These are phyloP conservation scores for Anoncus sp. DNA, from an alignment of 2,888 invertebrate species.

Conservation along the genomic window DNA sequence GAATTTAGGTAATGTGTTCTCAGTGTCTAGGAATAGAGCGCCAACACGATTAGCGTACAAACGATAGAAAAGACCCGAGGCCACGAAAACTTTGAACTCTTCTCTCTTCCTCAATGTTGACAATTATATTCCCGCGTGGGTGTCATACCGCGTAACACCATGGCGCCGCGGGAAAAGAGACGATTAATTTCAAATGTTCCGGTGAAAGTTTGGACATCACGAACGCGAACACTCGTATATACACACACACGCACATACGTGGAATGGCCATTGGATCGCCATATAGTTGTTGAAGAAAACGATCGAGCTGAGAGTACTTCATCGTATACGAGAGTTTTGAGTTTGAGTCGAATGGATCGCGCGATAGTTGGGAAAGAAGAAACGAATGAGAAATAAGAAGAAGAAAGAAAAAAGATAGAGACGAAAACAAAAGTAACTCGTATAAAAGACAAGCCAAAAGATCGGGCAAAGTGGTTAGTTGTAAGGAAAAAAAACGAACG, in stretches of 20 bases:
- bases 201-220: slow-evolving; percentile 33
- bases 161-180: neutral
- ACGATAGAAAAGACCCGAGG: slow-evolving; percentile 10
- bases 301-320: slow-evolving; percentile 9
- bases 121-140: slow-evolving; percentile 30
- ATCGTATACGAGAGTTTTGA: slow-evolving; percentile 41
- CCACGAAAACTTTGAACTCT: slow-evolving; percentile 14
- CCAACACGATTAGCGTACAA: slow-evolving; percentile 29
- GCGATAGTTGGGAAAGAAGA: slow-evolving; percentile 39
- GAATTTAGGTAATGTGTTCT: slow-evolving; percentile 29
- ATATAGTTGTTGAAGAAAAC: slow-evolving; percentile 23
- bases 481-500: slow-evolving; percentile 56
- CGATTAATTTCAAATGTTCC: slow-evolving; percentile 38
- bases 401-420: slow-evolving; percentile 25
- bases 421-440: slow-evolving; percentile 45
- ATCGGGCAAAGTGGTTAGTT: slow-evolving; percentile 65
- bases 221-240: slow-evolving; percentile 14
- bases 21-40: neutral
- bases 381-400: slow-evolving; percentile 16
- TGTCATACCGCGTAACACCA: neutral
- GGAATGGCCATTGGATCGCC: slow-evolving; percentile 4
- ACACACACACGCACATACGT: neutral
- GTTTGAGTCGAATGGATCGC: slow-evolving; percentile 35
- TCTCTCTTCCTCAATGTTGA: slow-evolving; percentile 19
- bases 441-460: slow-evolving; percentile 57